These are phyloP conservation scores for Aproaerema taeniolella DNA, from an alignment of 2,888 invertebrate genomes.

Conservation along the genomic window DNA sequence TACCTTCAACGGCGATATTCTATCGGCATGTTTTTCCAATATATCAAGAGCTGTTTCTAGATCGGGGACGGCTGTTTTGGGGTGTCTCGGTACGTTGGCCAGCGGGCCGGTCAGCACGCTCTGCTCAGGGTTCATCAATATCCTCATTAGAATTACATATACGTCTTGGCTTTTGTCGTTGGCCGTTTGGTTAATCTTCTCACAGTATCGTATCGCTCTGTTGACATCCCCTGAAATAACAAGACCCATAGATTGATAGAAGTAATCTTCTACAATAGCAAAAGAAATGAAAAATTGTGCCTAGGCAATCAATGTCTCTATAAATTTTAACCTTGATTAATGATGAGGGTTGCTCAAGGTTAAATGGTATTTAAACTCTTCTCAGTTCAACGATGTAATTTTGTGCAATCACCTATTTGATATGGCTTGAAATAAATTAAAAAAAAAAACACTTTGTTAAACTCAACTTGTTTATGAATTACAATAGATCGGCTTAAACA, in stretches of 20 bases:
- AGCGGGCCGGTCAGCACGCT: slow-evolving; percentile 58
- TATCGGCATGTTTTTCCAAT: slow-evolving; percentile 88
- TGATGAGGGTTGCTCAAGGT: too few relatives aligned
- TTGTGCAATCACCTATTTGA: too few relatives aligned
- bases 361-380: too few relatives aligned
- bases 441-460: too few relatives aligned
- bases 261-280: slow-evolving; percentile 4
- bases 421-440: too few relatives aligned
- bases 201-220: slow-evolving; percentile 91
- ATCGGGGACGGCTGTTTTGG: slow-evolving; percentile 83
- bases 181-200: slow-evolving; percentile 78
- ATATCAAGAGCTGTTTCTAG: slow-evolving; percentile 87
- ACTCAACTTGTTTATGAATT: too few relatives aligned
- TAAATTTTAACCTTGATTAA: too few relatives aligned
- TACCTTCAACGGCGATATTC: slow-evolving; percentile 90
- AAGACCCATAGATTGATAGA: too few relatives aligned
- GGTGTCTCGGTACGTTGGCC: slow-evolving; percentile 67
- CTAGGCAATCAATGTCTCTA: too few relatives aligned
- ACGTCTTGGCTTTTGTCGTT: slow-evolving; percentile 67
- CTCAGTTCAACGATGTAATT: too few relatives aligned
- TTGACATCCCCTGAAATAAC: slow-evolving; percentile 82
- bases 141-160: slow-evolving; percentile 79
- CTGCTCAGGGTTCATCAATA: slow-evolving; percentile 57
- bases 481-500: too few relatives aligned
- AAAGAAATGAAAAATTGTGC: too few relatives aligned